Evolutionary conservation across 2,113 vertebrate species (phyloP).

Genomic region (Condylura cristata): DNA sequence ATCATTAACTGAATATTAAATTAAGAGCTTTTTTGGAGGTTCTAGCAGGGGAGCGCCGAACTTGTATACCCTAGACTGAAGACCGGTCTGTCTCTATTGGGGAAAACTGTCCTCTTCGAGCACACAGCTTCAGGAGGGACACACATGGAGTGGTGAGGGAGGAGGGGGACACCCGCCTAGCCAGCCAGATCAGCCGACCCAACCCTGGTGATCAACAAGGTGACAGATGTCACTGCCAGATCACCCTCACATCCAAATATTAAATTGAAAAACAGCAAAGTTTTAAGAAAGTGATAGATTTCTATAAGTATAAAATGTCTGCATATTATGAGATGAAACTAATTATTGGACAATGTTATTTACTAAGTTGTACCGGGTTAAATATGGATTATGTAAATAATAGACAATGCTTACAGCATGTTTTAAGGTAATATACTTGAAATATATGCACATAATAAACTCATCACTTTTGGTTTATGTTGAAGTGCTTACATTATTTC

Average conservation of each 20-base stretch:
- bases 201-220: too few relatives aligned
- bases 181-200: too few relatives aligned
- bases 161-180: too few relatives aligned
- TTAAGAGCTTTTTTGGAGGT: too few relatives aligned
- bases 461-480: background rate
- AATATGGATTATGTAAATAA: background rate
- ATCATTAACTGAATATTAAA: background rate
- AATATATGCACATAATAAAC: background rate
- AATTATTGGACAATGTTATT: background rate
- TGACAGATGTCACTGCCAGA: too few relatives aligned
- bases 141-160: too few relatives aligned
- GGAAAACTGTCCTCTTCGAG: too few relatives aligned
- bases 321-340: background rate
- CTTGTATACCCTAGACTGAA: too few relatives aligned
- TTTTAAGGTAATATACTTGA: background rate
- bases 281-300: background rate
- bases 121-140: too few relatives aligned
- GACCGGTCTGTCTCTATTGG: too few relatives aligned
- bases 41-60: too few relatives aligned
- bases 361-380: background rate
- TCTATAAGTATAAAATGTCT: background rate
- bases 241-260: too few relatives aligned
- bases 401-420: background rate
- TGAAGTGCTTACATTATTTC: background rate
- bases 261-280: background rate